Evolutionary conservation across 1,140 invertebrate genomes (phyloP), one percentile per base, ranked within the genome.

Genomic region (Carposina sasakii): DNA sequence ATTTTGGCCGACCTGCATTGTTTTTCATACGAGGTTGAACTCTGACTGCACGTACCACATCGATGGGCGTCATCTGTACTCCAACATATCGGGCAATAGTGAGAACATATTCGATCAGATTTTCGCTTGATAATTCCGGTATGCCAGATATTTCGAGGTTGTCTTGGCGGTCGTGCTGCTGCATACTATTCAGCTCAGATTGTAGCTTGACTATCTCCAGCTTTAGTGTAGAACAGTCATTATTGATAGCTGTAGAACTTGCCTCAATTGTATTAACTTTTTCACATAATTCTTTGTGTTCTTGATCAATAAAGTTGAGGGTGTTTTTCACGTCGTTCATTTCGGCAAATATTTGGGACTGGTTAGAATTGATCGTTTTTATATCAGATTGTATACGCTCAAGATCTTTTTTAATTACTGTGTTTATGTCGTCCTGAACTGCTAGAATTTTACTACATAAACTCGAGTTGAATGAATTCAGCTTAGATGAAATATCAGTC

Each of bases 131-230:
- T 22, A 21, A 21, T 4, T 39, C 36, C 5, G 36, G 36, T 10
- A 39, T 39, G 20, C 36, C 36, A 13, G 36, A 21, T 1, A 39
- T 21, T 15, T 39, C 36, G 9, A 39, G 20, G 36, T 39, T 39
- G 19, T 21, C 12, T 9, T 21, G 36, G 15, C 36, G 36, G 12
- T 39, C 36, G 3, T 15, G 17, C 12, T 39, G 36, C 13, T 13
- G 17, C 9, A 21, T 5, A 9, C 3, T 21, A 20, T 39, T 39
- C 2, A 21, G 19, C 8, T 39, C 36, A 39, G 9, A 12, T 39
- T 39, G 36, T 10, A 39, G 10, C 20, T 39, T 34, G 3, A 15
- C 10, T 3, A 34, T 34, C 15, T 34, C 13, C 8, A 3, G 8
- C 8, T 34, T 34, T 8, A 34, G 15, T 13, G 8, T 34, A n/a